A percentile compares a stretch with the other conserved stretches of the same genome.
These are phyloP conservation scores for Oreochromis aureus DNA, from an alignment of 2,113 vertebrate species.

Conservation along the genomic window DNA sequence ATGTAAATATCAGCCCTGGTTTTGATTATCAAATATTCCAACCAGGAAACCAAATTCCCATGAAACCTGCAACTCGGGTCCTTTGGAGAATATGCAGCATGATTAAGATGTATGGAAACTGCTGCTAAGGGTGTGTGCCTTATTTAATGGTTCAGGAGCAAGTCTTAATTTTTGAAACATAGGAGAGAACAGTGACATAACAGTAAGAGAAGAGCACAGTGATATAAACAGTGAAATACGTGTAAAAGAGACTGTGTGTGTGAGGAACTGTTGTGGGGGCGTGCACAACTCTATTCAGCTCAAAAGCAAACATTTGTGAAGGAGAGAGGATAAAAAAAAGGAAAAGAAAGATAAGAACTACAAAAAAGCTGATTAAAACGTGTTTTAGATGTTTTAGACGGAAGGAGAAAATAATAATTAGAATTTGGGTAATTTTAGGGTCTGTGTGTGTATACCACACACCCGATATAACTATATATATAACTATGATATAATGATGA, in stretches of 20 bases:
- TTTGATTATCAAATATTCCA: background rate
- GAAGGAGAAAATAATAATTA: background rate
- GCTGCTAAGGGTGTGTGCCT: background rate
- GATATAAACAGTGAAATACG: background rate
- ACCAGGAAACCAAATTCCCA: background rate
- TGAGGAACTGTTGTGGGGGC: background rate
- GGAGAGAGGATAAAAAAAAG: background rate
- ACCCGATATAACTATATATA: background rate
- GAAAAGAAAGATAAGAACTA: background rate
- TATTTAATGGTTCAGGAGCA: background rate
- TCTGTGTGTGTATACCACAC: background rate
- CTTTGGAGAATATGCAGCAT: background rate
- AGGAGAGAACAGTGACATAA: background rate
- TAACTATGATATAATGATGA: background rate
- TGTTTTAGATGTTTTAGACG: background rate
- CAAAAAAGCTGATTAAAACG: background rate
- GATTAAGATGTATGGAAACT: background rate
- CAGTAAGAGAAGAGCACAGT: background rate
- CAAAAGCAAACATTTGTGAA: background rate
- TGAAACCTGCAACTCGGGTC: background rate
- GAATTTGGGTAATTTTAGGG: background rate
- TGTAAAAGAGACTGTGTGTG: background rate
- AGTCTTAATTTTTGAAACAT: background rate
- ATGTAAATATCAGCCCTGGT: background rate
- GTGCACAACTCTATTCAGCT: background rate